Evolutionary conservation across 2,113 vertebrate genomes (phyloP).

Genomic region (Spea multiplicata): DNA sequence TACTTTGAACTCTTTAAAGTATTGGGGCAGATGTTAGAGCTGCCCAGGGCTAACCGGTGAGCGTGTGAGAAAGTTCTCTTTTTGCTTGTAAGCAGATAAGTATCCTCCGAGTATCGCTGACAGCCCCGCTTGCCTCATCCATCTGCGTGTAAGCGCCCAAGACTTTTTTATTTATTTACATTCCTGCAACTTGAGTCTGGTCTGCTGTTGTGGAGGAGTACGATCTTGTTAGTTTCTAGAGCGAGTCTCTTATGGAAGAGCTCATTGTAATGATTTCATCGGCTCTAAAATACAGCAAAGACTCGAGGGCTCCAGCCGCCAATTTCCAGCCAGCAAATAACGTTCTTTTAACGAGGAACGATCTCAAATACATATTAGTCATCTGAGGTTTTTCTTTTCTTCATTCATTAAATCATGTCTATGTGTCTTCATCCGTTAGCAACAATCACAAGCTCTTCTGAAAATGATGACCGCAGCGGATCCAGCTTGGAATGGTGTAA

Average conservation of each 20-base stretch:
- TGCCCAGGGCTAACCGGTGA: neutral
- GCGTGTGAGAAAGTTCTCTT: neutral
- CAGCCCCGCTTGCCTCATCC: constrained; percentile 18
- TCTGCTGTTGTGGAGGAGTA: constrained; percentile 33
- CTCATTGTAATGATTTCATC: constrained; percentile 7
- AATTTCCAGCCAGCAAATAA: neutral
- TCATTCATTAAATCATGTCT: neutral
- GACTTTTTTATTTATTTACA: constrained; percentile 44
- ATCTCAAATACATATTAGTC: neutral
- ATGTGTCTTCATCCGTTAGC: constrained; percentile 66
- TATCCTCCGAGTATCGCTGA: constrained; percentile 5
- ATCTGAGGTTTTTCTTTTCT: neutral
- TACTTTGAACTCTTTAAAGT: neutral
- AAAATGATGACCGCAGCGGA: constrained; percentile 96
- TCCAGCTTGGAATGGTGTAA: constrained; percentile 97
- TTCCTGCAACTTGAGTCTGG: constrained; percentile 22
- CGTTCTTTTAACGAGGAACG: neutral
- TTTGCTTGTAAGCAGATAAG: constrained; percentile 9
- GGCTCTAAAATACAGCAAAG: neutral
- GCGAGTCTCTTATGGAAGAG: neutral
- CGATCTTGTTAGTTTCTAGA: constrained; percentile 12
- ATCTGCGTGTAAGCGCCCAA: constrained; percentile 27
- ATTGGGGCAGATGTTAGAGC: neutral
- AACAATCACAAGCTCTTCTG: constrained; percentile 96
- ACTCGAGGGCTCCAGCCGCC: neutral